Evolutionary conservation across 2,888 invertebrate genomes (phyloP).

Genomic region (Nephrotoma flavescens): DNA sequence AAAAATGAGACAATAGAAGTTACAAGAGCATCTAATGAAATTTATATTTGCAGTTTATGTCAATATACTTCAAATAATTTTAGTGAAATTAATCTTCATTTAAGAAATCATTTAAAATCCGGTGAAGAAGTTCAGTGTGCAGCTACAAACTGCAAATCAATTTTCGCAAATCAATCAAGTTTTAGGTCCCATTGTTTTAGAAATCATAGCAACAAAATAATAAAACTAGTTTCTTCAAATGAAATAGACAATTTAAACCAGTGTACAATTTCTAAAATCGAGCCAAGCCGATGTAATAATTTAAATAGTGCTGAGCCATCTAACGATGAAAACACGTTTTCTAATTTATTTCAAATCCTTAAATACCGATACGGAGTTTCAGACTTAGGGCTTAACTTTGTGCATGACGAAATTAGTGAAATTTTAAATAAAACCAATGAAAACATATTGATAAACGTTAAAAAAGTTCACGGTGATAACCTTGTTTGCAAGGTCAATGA

Average conservation of each 20-base stretch:
- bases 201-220: background rate
- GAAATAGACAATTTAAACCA: background rate
- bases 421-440: background rate
- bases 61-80: background rate
- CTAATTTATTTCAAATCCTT: background rate
- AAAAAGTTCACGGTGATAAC: background rate
- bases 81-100: background rate
- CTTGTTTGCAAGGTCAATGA: background rate
- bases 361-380: background rate
- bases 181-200: background rate
- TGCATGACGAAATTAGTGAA: background rate
- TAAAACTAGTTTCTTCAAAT: background rate
- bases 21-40: background rate
- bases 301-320: background rate
- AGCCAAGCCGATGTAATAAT: background rate
- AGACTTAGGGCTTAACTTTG: background rate
- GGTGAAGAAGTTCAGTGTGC: background rate
- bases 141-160: background rate
- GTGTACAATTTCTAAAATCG: background rate
- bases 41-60: background rate
- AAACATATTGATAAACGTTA: background rate
- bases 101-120: background rate
- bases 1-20: background rate
- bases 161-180: background rate
- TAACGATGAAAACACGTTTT: background rate